Base-by-base conservation (phyloP, 2,113 vertebrate species). In the Sphaerodactylus townsendi region DNA sequence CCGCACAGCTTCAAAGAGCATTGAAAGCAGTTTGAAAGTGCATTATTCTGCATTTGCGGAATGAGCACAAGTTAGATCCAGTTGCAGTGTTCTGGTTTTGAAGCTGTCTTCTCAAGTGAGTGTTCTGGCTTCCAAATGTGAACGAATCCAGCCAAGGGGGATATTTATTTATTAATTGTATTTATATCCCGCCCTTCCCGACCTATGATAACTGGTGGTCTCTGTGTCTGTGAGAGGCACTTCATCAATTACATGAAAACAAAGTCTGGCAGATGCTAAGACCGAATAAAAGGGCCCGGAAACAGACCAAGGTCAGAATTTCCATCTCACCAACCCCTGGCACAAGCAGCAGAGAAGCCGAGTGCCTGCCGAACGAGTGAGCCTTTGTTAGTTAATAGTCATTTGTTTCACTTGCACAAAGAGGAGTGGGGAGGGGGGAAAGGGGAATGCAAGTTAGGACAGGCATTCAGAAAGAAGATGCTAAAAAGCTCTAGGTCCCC, bases 321-420 rank as follows among this genome's bases (percentile, higher is more conserved):
- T 62, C 65, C 25, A n/a, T 50, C 50, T 71, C 41, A 35, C 15
- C 19, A 6, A 48, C 19, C 50, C 53, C 9, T 2, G 53, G 75
- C 50, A 28, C 53, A 79, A 53, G 39, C 48, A 77, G 79, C 73
- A 70, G 25, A 59, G 66, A 59, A 82, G 30, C 65, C 73, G 77
- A 8, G 41, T 4, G 41, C 10, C 50, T 77, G 79, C 41, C 82
- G 39, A 77, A 82, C 17, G 33, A 86, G 53, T 39, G 4, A 6
- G 6, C 17, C 33, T 41, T 48, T 30, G 4, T 82, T 82, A 28
- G 19, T 82, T 81, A 77, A 81, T 25, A 70, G 44, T 53, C 6
- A 4, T 66, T 59, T 23, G 11, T 79, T 78, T 72, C 66, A 8
- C 44, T 41, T 15, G 23, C 3, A 17, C 59, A 62, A 62, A 56